Evolutionary conservation across 2,113 vertebrate species (phyloP).

Genomic region (Sciurus niger): DNA sequence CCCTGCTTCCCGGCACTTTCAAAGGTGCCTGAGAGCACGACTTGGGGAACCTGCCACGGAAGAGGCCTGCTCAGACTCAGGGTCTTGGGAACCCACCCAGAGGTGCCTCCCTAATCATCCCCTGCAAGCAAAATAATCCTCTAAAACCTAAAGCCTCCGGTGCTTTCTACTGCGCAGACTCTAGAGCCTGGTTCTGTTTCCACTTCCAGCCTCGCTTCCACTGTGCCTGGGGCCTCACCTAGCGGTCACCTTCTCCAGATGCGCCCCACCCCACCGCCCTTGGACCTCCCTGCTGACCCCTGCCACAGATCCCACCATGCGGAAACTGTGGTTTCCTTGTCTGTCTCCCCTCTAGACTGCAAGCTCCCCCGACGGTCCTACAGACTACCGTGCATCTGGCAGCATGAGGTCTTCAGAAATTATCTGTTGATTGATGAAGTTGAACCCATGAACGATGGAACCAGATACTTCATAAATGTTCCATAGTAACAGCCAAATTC

Average conservation of each 20-base stretch:
- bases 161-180: background rate
- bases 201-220: background rate
- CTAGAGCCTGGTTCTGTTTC: background rate
- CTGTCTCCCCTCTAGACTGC: background rate
- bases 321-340: background rate
- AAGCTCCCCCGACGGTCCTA: background rate
- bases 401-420: background rate
- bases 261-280: too few species aligned
- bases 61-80: background rate
- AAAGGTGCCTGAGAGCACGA: too few species aligned
- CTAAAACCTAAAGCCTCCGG: background rate
- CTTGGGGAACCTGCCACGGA: background rate
- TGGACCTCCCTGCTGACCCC: background rate
- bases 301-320: fast-evolving
- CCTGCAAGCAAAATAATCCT: background rate
- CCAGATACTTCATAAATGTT: constrained; percentile 54
- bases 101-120: background rate
- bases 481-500: constrained; percentile 30
- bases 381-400: background rate
- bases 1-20: background rate
- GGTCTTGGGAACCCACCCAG: background rate
- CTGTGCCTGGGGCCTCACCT: background rate
- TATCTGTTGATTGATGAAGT: background rate
- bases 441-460: background rate
- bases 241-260: background rate